Percentiles rank a stretch among this genome's conserved stretches.
phyloP scores from a whole-genome alignment of 2,888 invertebrate genomes.

The Anoncus sp. region DNA sequence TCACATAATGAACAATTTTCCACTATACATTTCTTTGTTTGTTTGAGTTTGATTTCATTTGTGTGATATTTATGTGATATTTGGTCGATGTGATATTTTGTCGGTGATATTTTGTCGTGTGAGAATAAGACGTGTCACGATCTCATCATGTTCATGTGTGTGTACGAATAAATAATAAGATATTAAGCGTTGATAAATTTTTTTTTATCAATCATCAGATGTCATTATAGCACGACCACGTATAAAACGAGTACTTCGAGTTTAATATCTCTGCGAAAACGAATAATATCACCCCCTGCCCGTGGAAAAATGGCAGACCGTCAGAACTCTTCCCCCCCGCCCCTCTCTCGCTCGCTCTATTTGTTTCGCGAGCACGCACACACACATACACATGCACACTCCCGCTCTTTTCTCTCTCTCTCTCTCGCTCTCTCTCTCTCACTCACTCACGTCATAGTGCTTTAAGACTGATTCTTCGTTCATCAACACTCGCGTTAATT shows the following conservation, averaged over 20 bases:
- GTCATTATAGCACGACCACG: conserved; percentile 1
- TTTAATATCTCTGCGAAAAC: conserved; percentile 5
- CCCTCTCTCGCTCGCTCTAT: neutral
- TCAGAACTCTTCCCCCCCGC: neutral
- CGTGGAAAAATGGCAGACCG: neutral
- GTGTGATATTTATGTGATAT: too few relatives aligned
- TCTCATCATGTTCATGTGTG: neutral
- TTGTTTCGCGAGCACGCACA: too few relatives aligned
- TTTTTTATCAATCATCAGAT: conserved; percentile 11
- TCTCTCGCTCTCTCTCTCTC: neutral
- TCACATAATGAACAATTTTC: neutral
- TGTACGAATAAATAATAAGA: neutral
- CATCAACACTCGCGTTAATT: conserved; percentile 54
- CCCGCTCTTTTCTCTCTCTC: neutral
- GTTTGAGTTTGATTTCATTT: too few relatives aligned
- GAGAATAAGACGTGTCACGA: too few relatives aligned
- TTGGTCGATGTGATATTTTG: too few relatives aligned
- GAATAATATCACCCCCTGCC: conserved; percentile 5
- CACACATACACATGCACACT: too few relatives aligned
- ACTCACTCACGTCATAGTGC: conserved; percentile 2
- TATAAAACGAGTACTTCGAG: neutral
- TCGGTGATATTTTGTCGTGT: too few relatives aligned
- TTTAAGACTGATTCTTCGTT: conserved; percentile 51
- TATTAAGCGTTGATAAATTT: neutral
- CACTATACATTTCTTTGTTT: too few relatives aligned